These are phyloP conservation scores for Oryzias curvinotus DNA, from an alignment of 2,113 vertebrate species.

Conservation along the genomic window DNA sequence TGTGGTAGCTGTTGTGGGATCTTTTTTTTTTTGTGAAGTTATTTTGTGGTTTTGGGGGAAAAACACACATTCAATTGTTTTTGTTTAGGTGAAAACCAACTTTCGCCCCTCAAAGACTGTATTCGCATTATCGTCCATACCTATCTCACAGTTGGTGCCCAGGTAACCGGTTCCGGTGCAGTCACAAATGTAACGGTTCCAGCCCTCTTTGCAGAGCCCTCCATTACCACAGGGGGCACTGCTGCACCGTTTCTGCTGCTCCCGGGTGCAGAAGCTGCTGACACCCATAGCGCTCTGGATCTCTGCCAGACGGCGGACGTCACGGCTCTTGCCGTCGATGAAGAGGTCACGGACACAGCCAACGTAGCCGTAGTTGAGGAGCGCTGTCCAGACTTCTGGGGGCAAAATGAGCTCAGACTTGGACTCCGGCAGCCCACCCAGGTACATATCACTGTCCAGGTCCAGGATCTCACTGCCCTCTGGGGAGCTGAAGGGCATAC, in stretches of 20 bases:
- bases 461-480: constrained; percentile 92
- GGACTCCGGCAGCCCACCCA: constrained; percentile 86
- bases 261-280: constrained; percentile 87
- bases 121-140: constrained; percentile 61
- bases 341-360: constrained; percentile 92
- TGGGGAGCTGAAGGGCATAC: constrained; percentile 87
- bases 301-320: constrained; percentile 86
- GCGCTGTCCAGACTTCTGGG: constrained; percentile 90
- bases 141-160: constrained; percentile 86
- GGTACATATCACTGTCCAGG: constrained; percentile 88
- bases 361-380: constrained; percentile 88
- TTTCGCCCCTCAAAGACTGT: no score
- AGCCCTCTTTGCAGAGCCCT: constrained; percentile 89
- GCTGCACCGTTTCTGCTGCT: constrained; percentile 86
- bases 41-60: no score
- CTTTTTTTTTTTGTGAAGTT: no score
- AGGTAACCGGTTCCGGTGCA: constrained; percentile 88
- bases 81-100: no score
- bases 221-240: constrained; percentile 83
- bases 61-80: background rate
- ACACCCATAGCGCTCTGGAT: constrained; percentile 82
- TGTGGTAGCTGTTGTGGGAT: no score
- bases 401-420: constrained; percentile 84
- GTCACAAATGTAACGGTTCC: constrained; percentile 93
- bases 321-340: constrained; percentile 89